Conservation (phyloP, 2,797 vertebrate genomes). For the Alfaro cultratus region DNA sequence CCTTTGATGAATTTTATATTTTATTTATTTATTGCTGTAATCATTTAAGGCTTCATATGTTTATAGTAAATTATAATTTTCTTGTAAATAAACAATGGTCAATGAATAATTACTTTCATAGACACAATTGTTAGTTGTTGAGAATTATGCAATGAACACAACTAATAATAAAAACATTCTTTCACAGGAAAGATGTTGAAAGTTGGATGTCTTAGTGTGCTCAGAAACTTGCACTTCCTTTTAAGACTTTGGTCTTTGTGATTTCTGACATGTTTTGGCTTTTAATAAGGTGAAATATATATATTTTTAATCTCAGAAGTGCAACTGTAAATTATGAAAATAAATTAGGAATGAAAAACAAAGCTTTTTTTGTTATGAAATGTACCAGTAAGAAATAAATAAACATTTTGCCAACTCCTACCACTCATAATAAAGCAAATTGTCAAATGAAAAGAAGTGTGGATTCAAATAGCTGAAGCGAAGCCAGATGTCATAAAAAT, state of each 20-base stretch:
- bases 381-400: conserved; percentile 1
- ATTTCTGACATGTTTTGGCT: conserved; percentile 51
- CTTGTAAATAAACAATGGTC: not conserved
- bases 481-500: conserved; percentile 24
- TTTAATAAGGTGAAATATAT: conserved; percentile 42
- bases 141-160: conserved; percentile 34
- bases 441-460: conserved; percentile 10
- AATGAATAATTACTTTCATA: no score
- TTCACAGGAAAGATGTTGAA: conserved; percentile 53
- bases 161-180: conserved; percentile 31
- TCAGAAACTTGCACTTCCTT: conserved; percentile 42
- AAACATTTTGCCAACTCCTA: conserved; percentile 11
- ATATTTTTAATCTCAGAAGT: conserved; percentile 35
- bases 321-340: conserved; percentile 16
- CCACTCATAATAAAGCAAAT: conserved; percentile 1
- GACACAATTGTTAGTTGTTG: conserved; percentile 14
- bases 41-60: not conserved
- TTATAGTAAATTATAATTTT: not conserved
- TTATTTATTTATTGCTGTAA: not conserved
- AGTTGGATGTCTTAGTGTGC: conserved; percentile 45
- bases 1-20: not conserved
- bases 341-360: conserved; percentile 29
- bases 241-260: conserved; percentile 48
- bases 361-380: conserved; percentile 20
- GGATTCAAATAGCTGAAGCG: conserved; percentile 32